Evolutionary conservation across 2,888 invertebrate genomes (phyloP), one percentile per base, ranked within the genome.

Genomic region (Clitarchus hookeri): DNA sequence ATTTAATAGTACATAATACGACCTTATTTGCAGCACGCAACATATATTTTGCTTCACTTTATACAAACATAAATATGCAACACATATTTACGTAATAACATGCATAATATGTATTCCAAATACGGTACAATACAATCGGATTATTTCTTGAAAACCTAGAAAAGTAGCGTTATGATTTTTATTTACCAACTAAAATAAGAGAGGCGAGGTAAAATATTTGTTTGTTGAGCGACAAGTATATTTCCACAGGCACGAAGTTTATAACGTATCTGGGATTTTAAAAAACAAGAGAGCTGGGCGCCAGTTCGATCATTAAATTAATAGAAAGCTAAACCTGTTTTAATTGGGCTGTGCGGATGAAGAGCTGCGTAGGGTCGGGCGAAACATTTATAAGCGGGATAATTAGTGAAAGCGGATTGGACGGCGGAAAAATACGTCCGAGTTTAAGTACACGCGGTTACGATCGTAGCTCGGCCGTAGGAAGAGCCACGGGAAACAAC

Each of bases 251-350:
- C 65, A 23, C 23, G 65, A n/a, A 23, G 65, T 65, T 65, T n/a
- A 65, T 65, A n/a, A 65, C n/a, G 6, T 23, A 19, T 65, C n/a
- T 65, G 65, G 65, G n/a, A n/a, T 19, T n/a, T n/a, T 8, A n/a
- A 65, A 65, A 65, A 65, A 65, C 8, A 65, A 65, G 48, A 2
- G n/a, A 65, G 1, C 16, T 65, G 65, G 23, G 8, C 19, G 65
- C 65, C n/a, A 65, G 65, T 65, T 65, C 65, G 19, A 65, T 65
- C 65, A 65, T 65, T 65, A 65, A 65, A 65, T n/a, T n/a, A 19
- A n/a, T n/a, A 65, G 65, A 65, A 65, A 65, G 65, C n/a, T n/a
- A 65, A 65, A 65, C 65, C 65, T 8, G 65, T 65, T 65, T 65
- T 65, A 65, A 65, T 65, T 65, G 65, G 65, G 65, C 19, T 53